These are phyloP conservation scores for Cosmia pyralina DNA, from an alignment of 2,888 invertebrate species.

Conservation along the genomic window DNA sequence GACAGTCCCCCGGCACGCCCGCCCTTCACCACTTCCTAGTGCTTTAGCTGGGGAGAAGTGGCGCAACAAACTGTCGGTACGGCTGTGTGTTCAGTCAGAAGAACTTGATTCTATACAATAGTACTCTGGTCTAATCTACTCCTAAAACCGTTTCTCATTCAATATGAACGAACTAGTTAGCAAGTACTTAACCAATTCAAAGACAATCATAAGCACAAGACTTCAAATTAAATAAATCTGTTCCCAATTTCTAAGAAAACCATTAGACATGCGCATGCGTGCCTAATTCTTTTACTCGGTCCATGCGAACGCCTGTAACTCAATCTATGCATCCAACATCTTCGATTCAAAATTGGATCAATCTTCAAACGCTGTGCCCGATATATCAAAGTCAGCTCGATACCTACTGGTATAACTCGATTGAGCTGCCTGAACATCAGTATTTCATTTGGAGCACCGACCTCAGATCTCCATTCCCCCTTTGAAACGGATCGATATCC, in stretches of 20 bases:
- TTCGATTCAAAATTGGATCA: constrained; percentile 23
- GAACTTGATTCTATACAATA: too few species aligned
- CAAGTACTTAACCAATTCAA: neutral
- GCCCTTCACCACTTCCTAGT: too few species aligned
- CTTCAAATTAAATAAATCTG: neutral
- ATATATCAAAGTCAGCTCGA: constrained; percentile 10
- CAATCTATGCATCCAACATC: constrained; percentile 11
- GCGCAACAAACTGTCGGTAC: too few species aligned
- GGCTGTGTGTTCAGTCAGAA: too few species aligned
- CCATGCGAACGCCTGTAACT: neutral
- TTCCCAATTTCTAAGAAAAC: neutral
- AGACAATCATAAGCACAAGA: neutral
- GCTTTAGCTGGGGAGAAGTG: too few species aligned
- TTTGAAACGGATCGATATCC: constrained; percentile 6
- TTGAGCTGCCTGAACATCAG: constrained; percentile 8
- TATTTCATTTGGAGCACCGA: constrained; percentile 4
- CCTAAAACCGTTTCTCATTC: neutral
- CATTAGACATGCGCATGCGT: too few species aligned
- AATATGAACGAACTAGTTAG: neutral
- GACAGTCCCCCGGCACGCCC: too few species aligned
- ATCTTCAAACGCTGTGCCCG: constrained; percentile 18
- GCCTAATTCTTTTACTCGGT: neutral
- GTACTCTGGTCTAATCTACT: neutral
- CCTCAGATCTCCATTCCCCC: neutral
- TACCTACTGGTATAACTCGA: constrained; percentile 9